A percentile compares a stretch with the other conserved stretches of the same genome.
phyloP scores from a whole-genome alignment of 1,140 invertebrate species.

The Sinonovacula constricta region DNA sequence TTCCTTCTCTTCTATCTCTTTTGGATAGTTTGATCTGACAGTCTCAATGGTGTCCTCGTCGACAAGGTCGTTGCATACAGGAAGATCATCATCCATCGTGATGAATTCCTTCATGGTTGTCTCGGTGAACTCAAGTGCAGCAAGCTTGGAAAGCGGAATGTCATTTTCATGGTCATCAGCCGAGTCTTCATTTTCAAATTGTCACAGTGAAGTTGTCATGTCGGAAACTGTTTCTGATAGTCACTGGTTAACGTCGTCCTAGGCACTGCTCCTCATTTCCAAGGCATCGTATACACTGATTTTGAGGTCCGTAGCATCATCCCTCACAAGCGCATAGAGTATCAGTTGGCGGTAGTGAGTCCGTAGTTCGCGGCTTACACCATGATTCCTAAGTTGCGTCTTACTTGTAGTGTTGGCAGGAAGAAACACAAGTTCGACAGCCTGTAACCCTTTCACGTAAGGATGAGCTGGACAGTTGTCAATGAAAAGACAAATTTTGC shows the following conservation, averaged over 20 bases:
- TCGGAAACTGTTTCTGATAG: neutral
- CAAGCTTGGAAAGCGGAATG: neutral
- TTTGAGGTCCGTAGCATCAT: neutral
- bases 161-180: neutral
- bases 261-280: neutral
- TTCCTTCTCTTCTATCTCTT: neutral
- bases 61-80: neutral
- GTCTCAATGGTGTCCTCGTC: neutral
- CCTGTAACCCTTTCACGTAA: conserved; percentile 52
- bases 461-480: conserved; percentile 54
- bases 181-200: neutral
- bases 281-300: neutral
- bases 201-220: neutral
- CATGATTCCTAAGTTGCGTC: conserved; percentile 50
- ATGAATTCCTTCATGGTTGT: neutral
- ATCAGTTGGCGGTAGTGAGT: conserved; percentile 28
- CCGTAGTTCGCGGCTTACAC: conserved; percentile 46
- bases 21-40: neutral
- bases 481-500: conserved; percentile 48
- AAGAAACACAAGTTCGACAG: conserved; percentile 62
- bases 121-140: neutral
- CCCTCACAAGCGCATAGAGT: neutral
- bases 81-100: neutral
- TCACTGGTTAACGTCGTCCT: neutral
- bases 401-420: conserved; percentile 55